Percentiles rank a stretch among this genome's conserved stretches.
phyloP scores from a whole-genome alignment of 2,113 vertebrate species.

The Leucosticte australis region DNA sequence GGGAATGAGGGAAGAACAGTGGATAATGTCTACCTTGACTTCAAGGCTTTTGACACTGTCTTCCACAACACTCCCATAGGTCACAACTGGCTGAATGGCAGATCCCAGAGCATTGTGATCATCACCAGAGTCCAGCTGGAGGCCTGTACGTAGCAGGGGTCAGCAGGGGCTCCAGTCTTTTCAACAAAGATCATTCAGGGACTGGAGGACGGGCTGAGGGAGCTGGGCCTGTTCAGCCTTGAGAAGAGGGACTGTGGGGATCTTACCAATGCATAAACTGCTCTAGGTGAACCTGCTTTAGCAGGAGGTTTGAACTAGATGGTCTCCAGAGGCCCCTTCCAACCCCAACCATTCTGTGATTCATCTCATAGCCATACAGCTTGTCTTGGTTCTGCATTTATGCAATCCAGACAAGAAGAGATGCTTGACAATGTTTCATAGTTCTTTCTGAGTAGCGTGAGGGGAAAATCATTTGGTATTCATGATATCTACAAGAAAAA shows the following conservation, averaged over 20 bases:
- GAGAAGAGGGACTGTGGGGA: fast-evolving
- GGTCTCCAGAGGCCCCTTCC: background rate
- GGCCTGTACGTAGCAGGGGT: background rate
- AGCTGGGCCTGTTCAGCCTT: background rate
- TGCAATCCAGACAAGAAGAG: background rate
- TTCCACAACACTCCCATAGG: background rate
- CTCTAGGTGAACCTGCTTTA: background rate
- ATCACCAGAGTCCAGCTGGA: background rate
- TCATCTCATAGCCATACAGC: background rate
- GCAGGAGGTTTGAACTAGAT: background rate
- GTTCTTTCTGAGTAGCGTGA: background rate
- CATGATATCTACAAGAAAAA: background rate
- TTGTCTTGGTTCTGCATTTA: background rate
- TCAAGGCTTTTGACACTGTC: background rate
- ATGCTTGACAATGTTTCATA: background rate
- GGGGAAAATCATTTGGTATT: background rate
- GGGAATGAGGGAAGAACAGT: too few relatives aligned
- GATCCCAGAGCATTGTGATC: background rate
- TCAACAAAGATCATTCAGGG: background rate
- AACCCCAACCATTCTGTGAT: background rate
- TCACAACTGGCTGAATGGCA: background rate
- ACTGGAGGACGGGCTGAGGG: background rate
- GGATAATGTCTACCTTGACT: background rate
- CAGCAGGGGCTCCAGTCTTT: background rate
- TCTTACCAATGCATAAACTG: background rate